Evolutionary conservation across 2,797 vertebrate species (phyloP).

Genomic region (Poecilia picta): DNA sequence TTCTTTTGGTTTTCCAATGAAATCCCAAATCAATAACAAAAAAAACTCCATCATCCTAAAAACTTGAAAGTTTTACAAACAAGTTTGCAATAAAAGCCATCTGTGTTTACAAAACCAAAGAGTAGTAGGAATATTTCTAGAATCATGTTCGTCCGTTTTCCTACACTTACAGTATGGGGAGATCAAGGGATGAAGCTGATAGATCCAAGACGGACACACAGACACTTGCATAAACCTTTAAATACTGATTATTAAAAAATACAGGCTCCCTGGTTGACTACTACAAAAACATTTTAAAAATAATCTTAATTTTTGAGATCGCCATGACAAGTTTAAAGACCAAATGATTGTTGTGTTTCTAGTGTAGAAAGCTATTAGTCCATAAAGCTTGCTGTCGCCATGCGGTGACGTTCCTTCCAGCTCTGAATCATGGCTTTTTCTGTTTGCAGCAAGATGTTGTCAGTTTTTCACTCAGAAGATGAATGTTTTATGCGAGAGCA

Average conservation of each 20-base stretch:
- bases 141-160: background rate
- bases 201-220: background rate
- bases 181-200: background rate
- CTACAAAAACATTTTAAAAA: background rate
- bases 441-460: background rate
- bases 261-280: background rate
- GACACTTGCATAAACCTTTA: background rate
- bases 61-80: background rate
- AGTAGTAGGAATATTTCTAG: background rate
- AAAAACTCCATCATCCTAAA: background rate
- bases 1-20: background rate
- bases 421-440: background rate
- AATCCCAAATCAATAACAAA: background rate
- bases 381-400: background rate
- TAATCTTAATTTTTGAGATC: background rate
- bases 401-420: background rate
- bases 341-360: background rate
- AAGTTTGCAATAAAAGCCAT: background rate
- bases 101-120: background rate
- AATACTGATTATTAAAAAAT: background rate
- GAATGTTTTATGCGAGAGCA: slow-evolving; percentile 6
- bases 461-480: background rate
- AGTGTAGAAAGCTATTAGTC: background rate
- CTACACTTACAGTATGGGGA: background rate
- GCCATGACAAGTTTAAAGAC: background rate